These are phyloP conservation scores for Gobio gobio DNA, from an alignment of 2,113 vertebrate genomes.

Conservation along the genomic window DNA sequence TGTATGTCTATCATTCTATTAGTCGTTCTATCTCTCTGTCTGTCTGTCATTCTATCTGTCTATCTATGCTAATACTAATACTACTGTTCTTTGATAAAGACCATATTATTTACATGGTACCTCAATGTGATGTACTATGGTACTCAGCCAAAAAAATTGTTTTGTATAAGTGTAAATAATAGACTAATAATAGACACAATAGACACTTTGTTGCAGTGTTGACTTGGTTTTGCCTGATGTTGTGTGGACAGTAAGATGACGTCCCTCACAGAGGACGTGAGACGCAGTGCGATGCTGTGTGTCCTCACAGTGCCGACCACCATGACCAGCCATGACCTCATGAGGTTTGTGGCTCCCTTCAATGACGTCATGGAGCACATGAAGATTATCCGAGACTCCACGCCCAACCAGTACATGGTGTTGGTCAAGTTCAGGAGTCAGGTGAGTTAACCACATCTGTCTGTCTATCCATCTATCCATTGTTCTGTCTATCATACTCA, in stretches of 20 bases:
- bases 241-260: conserved; percentile 90
- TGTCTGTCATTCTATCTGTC: no score
- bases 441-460: conserved; percentile 70
- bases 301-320: conserved; percentile 94
- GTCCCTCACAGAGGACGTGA: conserved; percentile 87
- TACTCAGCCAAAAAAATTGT: neutral
- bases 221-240: neutral
- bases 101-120: neutral
- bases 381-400: conserved; percentile 98
- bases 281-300: conserved; percentile 95
- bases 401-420: conserved; percentile 98
- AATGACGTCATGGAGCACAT: conserved; percentile 98
- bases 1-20: neutral
- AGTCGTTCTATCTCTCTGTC: neutral
- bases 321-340: conserved; percentile 98
- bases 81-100: no score
- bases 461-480: no score
- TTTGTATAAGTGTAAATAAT: neutral
- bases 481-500: no score
- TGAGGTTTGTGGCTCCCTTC: conserved; percentile 97
- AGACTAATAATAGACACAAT: neutral
- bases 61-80: no score
- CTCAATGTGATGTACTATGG: neutral
- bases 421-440: conserved; percentile 93
- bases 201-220: conserved; percentile 16